Evolutionary conservation across 2,888 invertebrate genomes (phyloP).

Genomic region (Pandemis heparana): DNA sequence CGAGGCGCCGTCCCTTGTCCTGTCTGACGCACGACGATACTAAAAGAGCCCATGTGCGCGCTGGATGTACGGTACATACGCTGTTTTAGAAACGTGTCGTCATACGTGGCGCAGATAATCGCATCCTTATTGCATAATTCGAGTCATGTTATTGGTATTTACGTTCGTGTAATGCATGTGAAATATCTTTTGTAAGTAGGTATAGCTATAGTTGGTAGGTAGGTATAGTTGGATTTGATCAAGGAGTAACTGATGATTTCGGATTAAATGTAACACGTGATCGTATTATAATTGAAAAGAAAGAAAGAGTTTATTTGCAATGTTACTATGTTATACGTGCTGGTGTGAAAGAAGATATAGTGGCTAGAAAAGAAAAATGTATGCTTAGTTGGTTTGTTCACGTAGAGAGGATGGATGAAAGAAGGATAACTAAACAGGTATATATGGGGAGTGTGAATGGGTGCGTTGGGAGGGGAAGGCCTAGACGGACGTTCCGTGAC

Average conservation of each 20-base stretch:
- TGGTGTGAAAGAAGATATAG: too few relatives aligned
- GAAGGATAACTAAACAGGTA: too few relatives aligned
- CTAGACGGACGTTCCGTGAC: too few relatives aligned
- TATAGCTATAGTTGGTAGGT: too few relatives aligned
- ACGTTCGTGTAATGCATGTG: constrained; percentile 30
- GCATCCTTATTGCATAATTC: constrained; percentile 43
- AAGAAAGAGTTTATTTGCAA: too few relatives aligned
- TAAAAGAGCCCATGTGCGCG: background rate
- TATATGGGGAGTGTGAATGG: too few relatives aligned
- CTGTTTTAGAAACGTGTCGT: constrained; percentile 2
- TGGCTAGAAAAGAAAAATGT: too few relatives aligned
- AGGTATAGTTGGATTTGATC: too few relatives aligned
- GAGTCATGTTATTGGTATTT: constrained; percentile 34
- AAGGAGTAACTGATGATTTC: background rate
- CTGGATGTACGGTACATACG: background rate
- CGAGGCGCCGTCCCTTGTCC: constrained; percentile 40
- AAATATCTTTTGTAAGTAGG: constrained; percentile 8
- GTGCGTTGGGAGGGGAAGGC: too few relatives aligned
- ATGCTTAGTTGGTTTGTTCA: too few relatives aligned
- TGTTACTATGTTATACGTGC: too few relatives aligned
- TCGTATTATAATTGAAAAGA: background rate
- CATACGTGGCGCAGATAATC: constrained; percentile 38
- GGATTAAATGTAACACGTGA: background rate
- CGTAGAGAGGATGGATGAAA: too few relatives aligned
- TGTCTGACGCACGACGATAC: constrained; percentile 1